Percentiles rank a stretch among this genome's conserved stretches.
These are phyloP conservation scores for Cyanistes caeruleus DNA, from an alignment of 2,113 vertebrate genomes.

Conservation along the genomic window DNA sequence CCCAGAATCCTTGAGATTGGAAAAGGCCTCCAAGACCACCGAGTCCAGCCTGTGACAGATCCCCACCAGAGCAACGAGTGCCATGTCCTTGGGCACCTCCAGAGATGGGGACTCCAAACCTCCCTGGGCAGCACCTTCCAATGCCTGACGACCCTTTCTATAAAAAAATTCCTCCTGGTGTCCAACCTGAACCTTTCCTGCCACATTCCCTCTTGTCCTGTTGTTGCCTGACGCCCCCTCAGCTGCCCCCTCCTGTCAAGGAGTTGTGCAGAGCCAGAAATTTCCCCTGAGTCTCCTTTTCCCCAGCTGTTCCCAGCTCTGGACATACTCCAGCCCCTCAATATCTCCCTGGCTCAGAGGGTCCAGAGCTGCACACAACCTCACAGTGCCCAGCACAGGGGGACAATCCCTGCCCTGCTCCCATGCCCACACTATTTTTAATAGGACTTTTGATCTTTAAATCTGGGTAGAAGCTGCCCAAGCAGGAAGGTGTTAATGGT, in stretches of 20 bases:
- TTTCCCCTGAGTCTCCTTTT: background rate
- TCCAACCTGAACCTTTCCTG: background rate
- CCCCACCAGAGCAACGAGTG: background rate
- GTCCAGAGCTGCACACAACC: background rate
- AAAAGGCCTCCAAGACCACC: background rate
- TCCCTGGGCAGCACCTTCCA: background rate
- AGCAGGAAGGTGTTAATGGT: background rate
- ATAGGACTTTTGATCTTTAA: background rate
- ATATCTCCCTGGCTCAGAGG: background rate
- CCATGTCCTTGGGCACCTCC: background rate
- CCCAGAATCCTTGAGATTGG: background rate
- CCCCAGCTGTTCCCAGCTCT: background rate
- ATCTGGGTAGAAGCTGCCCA: background rate
- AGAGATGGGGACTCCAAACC: background rate
- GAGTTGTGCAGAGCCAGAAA: background rate
- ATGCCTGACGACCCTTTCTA: background rate
- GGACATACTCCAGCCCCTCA: background rate
- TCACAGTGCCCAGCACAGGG: background rate
- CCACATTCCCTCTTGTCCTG: background rate
- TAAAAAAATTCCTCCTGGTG: background rate
- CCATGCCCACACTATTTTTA: background rate
- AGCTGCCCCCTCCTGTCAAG: background rate
- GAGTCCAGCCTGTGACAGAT: background rate
- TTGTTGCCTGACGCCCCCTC: too few species aligned
- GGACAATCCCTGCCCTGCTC: background rate